These are phyloP conservation scores for Grapholita molesta DNA, from an alignment of 1,140 invertebrate genomes.

Conservation along the genomic window DNA sequence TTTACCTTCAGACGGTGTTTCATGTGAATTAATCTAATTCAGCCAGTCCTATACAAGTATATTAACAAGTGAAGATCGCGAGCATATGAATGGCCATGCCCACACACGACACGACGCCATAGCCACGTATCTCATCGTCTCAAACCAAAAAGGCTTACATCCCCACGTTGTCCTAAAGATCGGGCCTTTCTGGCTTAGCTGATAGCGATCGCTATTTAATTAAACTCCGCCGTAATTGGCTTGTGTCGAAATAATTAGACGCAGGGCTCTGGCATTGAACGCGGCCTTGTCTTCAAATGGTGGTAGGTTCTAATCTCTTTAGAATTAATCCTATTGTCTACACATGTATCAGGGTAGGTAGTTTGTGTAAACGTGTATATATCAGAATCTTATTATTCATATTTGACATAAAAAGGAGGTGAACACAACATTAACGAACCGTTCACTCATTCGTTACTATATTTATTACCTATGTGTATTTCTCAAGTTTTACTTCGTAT, in stretches of 20 bases:
- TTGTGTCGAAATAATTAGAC: slow-evolving; percentile 43
- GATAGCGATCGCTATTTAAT: slow-evolving; percentile 37
- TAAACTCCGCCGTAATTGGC: slow-evolving; percentile 41
- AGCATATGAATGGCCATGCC: neutral
- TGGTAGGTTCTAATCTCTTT: neutral
- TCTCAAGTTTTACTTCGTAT: no score
- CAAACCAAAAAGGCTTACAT: neutral
- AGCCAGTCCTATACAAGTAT: no score
- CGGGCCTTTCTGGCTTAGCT: no score
- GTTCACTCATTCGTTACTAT: no score
- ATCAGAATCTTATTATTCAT: no score
- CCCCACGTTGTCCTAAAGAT: neutral
- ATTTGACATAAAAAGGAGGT: no score
- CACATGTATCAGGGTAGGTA: no score
- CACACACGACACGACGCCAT: neutral
- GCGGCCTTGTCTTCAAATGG: neutral
- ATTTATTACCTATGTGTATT: no score
- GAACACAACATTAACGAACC: no score
- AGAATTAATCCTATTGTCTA: slow-evolving; percentile 11
- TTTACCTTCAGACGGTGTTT: no score
- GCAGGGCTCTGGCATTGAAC: slow-evolving; percentile 2
- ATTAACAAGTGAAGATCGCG: neutral
- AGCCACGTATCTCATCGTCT: neutral
- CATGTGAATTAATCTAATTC: no score
- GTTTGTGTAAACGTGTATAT: no score